These are phyloP conservation scores for Cynoglossus semilaevis DNA, from an alignment of 2,113 vertebrate genomes.

Conservation along the genomic window DNA sequence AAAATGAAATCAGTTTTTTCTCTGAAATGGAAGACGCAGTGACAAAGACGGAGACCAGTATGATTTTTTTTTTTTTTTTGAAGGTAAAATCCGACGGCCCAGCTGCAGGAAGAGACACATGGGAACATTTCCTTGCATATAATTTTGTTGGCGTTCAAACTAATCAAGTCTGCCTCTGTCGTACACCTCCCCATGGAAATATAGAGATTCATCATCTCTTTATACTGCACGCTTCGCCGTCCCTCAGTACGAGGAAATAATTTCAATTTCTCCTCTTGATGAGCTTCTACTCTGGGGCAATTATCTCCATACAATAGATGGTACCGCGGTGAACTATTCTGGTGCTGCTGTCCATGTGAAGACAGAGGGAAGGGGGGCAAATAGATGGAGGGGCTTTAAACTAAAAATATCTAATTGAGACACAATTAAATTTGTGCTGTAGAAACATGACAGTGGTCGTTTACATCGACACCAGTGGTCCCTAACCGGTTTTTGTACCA, in stretches of 20 bases:
- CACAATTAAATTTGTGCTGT: slow-evolving; percentile 19
- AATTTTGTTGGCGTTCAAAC: slow-evolving; percentile 65
- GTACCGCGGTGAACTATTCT: slow-evolving; percentile 64
- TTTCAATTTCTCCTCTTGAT: slow-evolving; percentile 81
- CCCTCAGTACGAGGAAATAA: slow-evolving; percentile 76
- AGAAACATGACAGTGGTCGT: not conserved
- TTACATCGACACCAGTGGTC: no score
- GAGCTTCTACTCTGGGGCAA: slow-evolving; percentile 79
- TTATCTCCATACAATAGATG: slow-evolving; percentile 79
- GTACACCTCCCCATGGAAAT: slow-evolving; percentile 73
- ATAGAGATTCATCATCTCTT: slow-evolving; percentile 78
- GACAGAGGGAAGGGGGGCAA: slow-evolving; percentile 29
- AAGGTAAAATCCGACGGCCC: not conserved
- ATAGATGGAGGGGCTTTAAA: not conserved
- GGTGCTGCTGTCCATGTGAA: slow-evolving; percentile 45
- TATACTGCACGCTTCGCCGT: slow-evolving; percentile 74
- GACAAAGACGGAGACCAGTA: no score
- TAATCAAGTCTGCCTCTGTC: slow-evolving; percentile 75
- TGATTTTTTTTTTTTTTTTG: no score
- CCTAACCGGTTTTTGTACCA: no score
- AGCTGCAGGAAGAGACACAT: slow-evolving; percentile 6
- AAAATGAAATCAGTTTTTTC: no score
- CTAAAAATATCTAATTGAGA: not conserved
- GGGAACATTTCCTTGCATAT: slow-evolving; percentile 22
- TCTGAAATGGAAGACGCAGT: no score